Base-by-base conservation (phyloP, 1,140 invertebrate species). In the Cylas formicarius region DNA sequence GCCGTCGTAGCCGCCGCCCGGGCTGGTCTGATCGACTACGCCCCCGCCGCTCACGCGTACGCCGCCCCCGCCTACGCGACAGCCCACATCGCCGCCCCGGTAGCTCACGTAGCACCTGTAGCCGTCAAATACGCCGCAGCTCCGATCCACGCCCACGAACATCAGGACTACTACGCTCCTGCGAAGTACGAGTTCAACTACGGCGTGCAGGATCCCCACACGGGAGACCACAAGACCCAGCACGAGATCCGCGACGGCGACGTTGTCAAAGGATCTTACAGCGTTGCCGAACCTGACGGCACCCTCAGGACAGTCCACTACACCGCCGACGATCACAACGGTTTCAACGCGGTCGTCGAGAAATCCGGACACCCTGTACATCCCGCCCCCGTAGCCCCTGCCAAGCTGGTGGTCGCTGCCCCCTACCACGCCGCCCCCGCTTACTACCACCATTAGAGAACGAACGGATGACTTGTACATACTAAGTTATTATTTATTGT, bases 261-360 rank as follows among this genome's bases (percentile, higher is more conserved):
- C 55, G 70, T 79, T 10, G 78, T 80, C 8, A 72, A 77, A 51
- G 78, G 78, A 18, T 70, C 70, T 24, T 80, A 80, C 62, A 77
- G 72, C 1, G 58, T 81, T 9, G 67, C 76, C 13, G 78, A 81
- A 46, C 73, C 78, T 74, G 78, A 40, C 70, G 71, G 29, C 78
- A 64, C 72, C 42, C 70, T 75, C 37, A 71, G 78, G 41, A 73
- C 73, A 16, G 77, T 80, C 1, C 74, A 78, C 52, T 80, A 82
- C 61, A 77, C 75, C 4, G 74, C 74, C 18, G 74, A 76, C 58
- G 66, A 72, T 2, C 45, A 66, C 44, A 67, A 70, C 45, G 69
- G 69, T 44, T 71, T 69, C 62, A 67, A 68, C 55, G 67, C 67
- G 16, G 59, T 65, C 16, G 64, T 68, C 26, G 57, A 55, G 27